Conservation (phyloP, 2,113 vertebrate genomes). For the Oryzias woworae region DNA sequence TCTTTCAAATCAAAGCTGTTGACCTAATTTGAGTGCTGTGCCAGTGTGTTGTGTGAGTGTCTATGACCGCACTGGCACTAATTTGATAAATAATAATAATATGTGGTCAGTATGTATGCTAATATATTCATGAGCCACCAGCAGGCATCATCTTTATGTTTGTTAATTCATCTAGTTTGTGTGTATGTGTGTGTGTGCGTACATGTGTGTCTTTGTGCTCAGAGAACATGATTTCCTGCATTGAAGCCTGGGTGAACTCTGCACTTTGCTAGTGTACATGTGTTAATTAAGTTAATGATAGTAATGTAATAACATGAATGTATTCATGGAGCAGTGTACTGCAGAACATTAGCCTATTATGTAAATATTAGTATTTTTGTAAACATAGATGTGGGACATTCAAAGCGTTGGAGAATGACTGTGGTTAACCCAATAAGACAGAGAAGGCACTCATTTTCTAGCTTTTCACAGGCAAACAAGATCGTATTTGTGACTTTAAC, state of each 20-base stretch:
- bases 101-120: slow-evolving; percentile 71
- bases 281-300: slow-evolving; percentile 44
- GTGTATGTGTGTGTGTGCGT: slow-evolving; percentile 12
- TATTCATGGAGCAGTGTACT: slow-evolving; percentile 20
- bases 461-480: too few relatives aligned
- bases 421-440: slow-evolving; percentile 36
- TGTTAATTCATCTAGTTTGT: slow-evolving; percentile 56
- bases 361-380: slow-evolving; percentile 48
- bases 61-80: slow-evolving; percentile 25
- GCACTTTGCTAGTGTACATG: slow-evolving; percentile 7
- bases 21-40: slow-evolving; percentile 65
- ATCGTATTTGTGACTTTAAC: too few relatives aligned
- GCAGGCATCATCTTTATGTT: slow-evolving; percentile 66
- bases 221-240: slow-evolving; percentile 29
- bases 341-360: slow-evolving; percentile 38
- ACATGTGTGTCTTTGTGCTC: background rate
- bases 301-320: slow-evolving; percentile 10
- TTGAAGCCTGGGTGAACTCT: slow-evolving; percentile 23
- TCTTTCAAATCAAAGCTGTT: slow-evolving; percentile 57
- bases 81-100: slow-evolving; percentile 71
- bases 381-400: slow-evolving; percentile 42
- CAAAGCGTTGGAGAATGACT: slow-evolving; percentile 42
- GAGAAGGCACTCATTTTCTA: background rate
- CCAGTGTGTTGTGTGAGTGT: slow-evolving; percentile 18
- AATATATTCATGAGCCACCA: slow-evolving; percentile 73